Percentiles rank a stretch among this genome's conserved stretches.
Evolutionary conservation across 2,113 vertebrate species (phyloP).

Genomic region (Scopus umbretta): DNA sequence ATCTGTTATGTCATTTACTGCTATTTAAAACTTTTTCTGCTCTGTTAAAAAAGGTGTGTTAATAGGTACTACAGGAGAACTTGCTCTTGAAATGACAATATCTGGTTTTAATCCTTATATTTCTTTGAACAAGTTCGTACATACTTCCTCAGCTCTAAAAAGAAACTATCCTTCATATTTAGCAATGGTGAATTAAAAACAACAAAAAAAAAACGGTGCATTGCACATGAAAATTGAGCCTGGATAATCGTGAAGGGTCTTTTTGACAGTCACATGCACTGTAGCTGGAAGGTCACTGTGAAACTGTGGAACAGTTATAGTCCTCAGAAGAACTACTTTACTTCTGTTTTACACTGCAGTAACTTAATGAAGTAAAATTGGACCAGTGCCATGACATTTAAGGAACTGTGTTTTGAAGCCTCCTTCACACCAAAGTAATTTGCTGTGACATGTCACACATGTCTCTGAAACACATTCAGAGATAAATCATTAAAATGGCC

Average conservation of each 20-base stretch:
- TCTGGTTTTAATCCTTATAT: not conserved
- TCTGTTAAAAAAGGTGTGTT: not conserved
- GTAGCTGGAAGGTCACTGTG: not conserved
- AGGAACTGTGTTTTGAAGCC: conserved; percentile 6
- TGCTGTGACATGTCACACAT: conserved; percentile 13
- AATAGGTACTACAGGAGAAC: not conserved
- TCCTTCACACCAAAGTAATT: conserved; percentile 33
- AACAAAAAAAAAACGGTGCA: not conserved
- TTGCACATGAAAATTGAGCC: not conserved
- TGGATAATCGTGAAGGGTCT: not conserved
- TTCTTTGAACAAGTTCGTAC: not conserved
- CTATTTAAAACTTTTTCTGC: not conserved
- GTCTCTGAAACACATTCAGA: not conserved
- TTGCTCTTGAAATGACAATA: not conserved
- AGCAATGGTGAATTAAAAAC: not conserved
- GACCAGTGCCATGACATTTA: not conserved
- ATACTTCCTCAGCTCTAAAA: not conserved
- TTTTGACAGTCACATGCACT: not conserved
- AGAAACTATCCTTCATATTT: not conserved
- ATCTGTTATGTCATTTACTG: not conserved
- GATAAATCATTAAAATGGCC: not conserved
- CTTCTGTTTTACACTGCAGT: not conserved
- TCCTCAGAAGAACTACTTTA: not conserved
- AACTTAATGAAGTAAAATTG: conserved; percentile 17
- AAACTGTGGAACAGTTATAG: not conserved